phyloP scores from a whole-genome alignment of 2,113 vertebrate genomes.

The Okapia johnstoni region DNA sequence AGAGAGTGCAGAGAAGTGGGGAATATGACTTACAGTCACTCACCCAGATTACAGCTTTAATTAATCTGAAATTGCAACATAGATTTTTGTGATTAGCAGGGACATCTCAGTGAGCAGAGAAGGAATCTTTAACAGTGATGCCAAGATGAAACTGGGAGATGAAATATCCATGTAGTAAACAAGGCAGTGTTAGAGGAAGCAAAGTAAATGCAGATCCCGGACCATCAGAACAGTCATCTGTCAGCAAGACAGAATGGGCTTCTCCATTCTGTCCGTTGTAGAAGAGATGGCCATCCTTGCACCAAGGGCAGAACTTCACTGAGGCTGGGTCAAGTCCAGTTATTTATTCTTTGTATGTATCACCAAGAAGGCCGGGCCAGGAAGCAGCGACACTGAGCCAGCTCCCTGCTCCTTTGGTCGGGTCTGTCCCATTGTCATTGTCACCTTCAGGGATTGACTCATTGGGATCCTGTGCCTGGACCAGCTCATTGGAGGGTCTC shows the following conservation, averaged over 20 bases:
- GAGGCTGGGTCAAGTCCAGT: background rate
- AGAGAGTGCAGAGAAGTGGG: background rate
- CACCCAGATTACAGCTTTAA: slow-evolving; percentile 77
- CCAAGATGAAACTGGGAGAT: slow-evolving; percentile 52
- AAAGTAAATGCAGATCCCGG: background rate
- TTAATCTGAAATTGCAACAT: slow-evolving; percentile 75
- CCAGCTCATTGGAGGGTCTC: background rate
- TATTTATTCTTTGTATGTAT: background rate
- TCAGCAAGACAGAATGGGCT: background rate
- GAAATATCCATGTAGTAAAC: slow-evolving; percentile 63
- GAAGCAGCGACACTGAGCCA: background rate
- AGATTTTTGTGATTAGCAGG: slow-evolving; percentile 69
- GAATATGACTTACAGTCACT: background rate
- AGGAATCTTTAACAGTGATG: slow-evolving; percentile 40
- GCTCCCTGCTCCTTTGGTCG: background rate
- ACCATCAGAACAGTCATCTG: background rate
- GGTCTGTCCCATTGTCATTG: background rate
- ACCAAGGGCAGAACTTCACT: background rate
- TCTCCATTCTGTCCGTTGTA: background rate
- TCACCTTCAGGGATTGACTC: background rate
- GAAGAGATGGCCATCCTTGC: background rate
- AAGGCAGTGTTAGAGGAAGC: background rate
- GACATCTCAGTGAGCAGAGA: slow-evolving; percentile 65
- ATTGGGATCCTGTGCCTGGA: background rate
- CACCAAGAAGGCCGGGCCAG: background rate